Evolutionary conservation across 2,888 invertebrate species (phyloP), one percentile per base, ranked within the genome.

Genomic region (Aradus depressus): DNA sequence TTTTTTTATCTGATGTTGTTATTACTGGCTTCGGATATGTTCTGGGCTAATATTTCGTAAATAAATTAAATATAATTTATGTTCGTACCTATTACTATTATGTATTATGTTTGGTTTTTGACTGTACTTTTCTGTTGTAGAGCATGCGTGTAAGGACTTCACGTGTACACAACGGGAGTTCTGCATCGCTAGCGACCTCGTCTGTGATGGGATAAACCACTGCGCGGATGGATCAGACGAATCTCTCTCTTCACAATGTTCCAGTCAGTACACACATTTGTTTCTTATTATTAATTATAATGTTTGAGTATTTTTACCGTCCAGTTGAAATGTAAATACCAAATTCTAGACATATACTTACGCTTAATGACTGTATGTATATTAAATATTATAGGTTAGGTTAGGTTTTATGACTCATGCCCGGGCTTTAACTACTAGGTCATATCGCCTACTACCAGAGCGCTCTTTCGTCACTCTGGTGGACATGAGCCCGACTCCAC

Each of bases 201-300:
- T 86, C 61, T 93, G 93, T 72, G 93, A 95, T 71, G 84, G 84
- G 52, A 81, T 92, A 59, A 87, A 90, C 71, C 92, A 95, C 70
- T 93, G 93, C 68, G 90, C 85, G 44, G 91, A 93, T 69, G 88
- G 86, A 59, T 90, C 90, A 44, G 93, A 93, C 66, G 93, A 93
- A 71, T 82, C 84, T 61, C 79, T 84, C 64, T 81, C 84, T 63
- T 79, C 81, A 56, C 75, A 85, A 61, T 93, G 93, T 72, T 81
- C 86, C 69, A 85, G 91, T 91, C 70, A 78, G 80, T 28, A 10
- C 6, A 6, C 31, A 28, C 6, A 6, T n/a, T n/a, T 28, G n/a
- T n/a, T 6, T 10, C 8, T n/a, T 28, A 28, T 10, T 28, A 28
- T 10, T 6, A 28, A 28, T 6, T 28, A 28, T 28, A 28, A 28